Conservation (phyloP, 2,797 vertebrate genomes). For the Danio choprae region DNA sequence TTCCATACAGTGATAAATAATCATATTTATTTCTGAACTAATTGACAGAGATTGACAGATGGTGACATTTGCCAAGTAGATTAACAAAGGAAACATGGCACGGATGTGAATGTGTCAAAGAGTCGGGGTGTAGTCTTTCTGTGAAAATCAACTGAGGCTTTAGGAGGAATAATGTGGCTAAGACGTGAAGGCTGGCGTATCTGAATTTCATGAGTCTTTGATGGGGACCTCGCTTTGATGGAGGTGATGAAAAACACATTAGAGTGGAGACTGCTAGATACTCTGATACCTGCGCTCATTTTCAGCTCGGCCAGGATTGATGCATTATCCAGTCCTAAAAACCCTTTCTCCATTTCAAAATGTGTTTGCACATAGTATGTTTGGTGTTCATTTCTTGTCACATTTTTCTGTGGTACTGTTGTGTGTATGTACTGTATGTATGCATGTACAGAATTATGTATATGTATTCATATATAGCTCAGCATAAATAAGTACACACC, state of each 20-base stretch:
- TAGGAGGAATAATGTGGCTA: not conserved
- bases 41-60: slow-evolving; percentile 8
- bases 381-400: not conserved
- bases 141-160: slow-evolving; percentile 5
- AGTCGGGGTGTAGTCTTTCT: not conserved
- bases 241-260: slow-evolving; percentile 48
- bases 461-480: too few species aligned
- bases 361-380: not conserved
- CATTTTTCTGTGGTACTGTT: not conserved
- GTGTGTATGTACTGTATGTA: too few species aligned
- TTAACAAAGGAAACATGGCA: slow-evolving; percentile 19
- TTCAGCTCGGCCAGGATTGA: slow-evolving; percentile 1
- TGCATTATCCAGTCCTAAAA: slow-evolving; percentile 4
- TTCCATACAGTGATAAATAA: not conserved
- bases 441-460: too few species aligned
- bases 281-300: slow-evolving; percentile 17
- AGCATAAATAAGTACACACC: too few species aligned
- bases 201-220: slow-evolving; percentile 54
- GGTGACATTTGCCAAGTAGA: slow-evolving; percentile 25
- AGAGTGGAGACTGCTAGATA: slow-evolving; percentile 27
- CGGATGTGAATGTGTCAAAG: slow-evolving; percentile 6
- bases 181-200: slow-evolving; percentile 19
- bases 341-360: not conserved
- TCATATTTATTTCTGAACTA: slow-evolving; percentile 9
- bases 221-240: slow-evolving; percentile 45